phyloP scores from a whole-genome alignment of 2,113 vertebrate species.

The Sturnus vulgaris region DNA sequence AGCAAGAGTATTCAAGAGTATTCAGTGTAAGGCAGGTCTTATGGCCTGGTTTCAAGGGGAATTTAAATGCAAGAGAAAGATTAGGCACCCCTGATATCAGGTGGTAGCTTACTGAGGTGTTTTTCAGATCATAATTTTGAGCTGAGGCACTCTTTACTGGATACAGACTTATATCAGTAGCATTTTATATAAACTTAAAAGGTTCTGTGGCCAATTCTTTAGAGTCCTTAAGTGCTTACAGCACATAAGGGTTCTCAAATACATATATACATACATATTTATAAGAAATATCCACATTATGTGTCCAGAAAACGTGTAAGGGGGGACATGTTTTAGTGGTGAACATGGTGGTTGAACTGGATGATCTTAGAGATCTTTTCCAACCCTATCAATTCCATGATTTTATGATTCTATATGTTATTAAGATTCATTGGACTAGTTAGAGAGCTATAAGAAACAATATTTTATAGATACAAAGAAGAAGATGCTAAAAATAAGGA shows the following conservation, averaged over 20 bases:
- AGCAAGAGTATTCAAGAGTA: not conserved
- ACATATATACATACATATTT: not conserved
- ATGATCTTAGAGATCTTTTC: not conserved
- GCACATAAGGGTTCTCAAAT: not conserved
- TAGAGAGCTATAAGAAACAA: not conserved
- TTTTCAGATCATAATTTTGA: not conserved
- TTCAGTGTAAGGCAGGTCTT: not conserved
- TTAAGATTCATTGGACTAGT: not conserved
- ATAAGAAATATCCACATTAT: not conserved
- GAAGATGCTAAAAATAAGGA: not conserved
- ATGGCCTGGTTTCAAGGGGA: not conserved
- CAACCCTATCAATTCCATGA: not conserved
- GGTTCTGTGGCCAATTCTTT: not conserved
- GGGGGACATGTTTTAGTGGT: not conserved
- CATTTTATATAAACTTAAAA: not conserved
- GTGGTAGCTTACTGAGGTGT: not conserved
- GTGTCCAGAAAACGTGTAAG: not conserved
- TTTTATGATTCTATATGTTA: not conserved
- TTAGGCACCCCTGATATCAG: not conserved
- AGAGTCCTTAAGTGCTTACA: not conserved
- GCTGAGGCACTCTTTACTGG: not conserved
- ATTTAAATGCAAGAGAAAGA: not conserved
- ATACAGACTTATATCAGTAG: not conserved
- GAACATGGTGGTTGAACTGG: not conserved
- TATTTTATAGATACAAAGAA: not conserved